These are phyloP conservation scores for Acrobasis consociella DNA, from an alignment of 2,888 invertebrate species.

Conservation along the genomic window DNA sequence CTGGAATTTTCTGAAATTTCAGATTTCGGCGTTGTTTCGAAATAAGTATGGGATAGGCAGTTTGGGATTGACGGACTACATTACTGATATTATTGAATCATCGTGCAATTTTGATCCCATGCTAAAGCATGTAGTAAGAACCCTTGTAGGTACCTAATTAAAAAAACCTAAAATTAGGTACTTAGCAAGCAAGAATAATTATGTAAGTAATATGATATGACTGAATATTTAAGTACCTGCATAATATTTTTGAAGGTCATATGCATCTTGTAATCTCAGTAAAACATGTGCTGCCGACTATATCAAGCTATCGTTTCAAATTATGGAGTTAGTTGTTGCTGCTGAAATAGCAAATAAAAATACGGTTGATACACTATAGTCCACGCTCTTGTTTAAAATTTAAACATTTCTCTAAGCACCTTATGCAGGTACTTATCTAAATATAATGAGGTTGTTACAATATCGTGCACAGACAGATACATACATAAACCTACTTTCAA, in stretches of 20 bases:
- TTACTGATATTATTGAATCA: too few species aligned
- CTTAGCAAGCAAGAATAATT: too few species aligned
- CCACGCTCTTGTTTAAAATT: background rate
- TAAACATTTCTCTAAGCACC: background rate
- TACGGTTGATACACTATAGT: slow-evolving; percentile 7
- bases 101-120: too few species aligned
- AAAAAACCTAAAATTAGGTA: too few species aligned
- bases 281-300: slow-evolving; percentile 11
- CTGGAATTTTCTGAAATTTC: too few species aligned
- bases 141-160: background rate
- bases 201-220: background rate
- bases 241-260: slow-evolving; percentile 12
- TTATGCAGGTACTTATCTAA: slow-evolving; percentile 12
- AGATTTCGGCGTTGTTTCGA: too few species aligned
- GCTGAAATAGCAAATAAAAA: slow-evolving; percentile 19
- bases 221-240: slow-evolving; percentile 17
- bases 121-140: too few species aligned
- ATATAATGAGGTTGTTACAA: background rate
- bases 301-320: slow-evolving; percentile 8
- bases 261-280: slow-evolving; percentile 15
- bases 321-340: slow-evolving; percentile 12
- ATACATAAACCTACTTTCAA: too few species aligned
- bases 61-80: too few species aligned
- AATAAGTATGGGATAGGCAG: too few species aligned
- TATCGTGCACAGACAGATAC: too few species aligned